A percentile compares a stretch with the other conserved stretches of the same genome.
Conservation (phyloP, 1,140 invertebrate species). For the Leptonema lineaticorne region DNA sequence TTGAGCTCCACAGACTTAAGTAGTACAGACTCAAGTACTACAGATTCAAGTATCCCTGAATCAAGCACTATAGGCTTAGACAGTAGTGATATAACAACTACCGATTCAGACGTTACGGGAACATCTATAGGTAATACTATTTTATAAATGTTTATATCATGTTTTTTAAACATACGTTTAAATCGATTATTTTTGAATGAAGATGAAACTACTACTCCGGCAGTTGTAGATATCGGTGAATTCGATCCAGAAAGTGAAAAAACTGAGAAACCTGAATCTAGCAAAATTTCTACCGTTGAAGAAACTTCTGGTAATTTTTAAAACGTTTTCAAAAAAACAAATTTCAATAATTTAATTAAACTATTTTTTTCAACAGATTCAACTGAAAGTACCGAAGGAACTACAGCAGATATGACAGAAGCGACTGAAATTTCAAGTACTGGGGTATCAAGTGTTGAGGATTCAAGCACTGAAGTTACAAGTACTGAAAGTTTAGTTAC, state of each 20-base stretch:
- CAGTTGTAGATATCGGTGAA: not conserved
- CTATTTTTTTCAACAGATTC: constrained; percentile 43
- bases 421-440: constrained; percentile 6
- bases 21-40: constrained; percentile 33
- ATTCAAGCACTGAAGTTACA: constrained; percentile 23
- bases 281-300: not conserved
- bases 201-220: too few species aligned
- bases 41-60: constrained; percentile 34
- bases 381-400: constrained; percentile 35
- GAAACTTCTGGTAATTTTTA: not conserved
- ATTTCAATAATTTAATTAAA: not conserved
- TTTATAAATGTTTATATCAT: too few species aligned
- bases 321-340: not conserved
- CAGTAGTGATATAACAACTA: constrained; percentile 32
- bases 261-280: too few species aligned
- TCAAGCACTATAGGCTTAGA: constrained; percentile 26
- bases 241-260: too few species aligned
- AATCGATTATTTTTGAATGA: too few species aligned
- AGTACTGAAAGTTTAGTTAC: constrained; percentile 30
- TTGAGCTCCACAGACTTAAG: constrained; percentile 42
- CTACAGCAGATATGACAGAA: constrained; percentile 30
- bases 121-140: too few species aligned
- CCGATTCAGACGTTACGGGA: constrained; percentile 30
- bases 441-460: constrained; percentile 20
- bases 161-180: too few species aligned